Evolutionary conservation across 2,888 invertebrate genomes (phyloP), one percentile per base, ranked within the genome.

Genomic region (Trimorus sp.): DNA sequence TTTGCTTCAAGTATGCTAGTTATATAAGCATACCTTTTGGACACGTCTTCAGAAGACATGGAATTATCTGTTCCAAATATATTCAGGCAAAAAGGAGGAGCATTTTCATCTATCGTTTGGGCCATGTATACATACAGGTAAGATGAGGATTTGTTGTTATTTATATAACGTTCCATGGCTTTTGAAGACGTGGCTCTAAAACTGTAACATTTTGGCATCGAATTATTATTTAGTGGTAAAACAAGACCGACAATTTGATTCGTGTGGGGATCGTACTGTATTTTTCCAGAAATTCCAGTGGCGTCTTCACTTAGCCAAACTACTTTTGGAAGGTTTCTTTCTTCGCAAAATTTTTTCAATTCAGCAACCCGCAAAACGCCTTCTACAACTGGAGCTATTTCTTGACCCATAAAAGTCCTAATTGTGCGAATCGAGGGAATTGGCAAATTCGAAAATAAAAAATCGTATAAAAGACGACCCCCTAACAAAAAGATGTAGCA

Each of bases 211-310:
- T 84, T 76, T 6, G 83, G 83, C 77, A 84, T 77, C 58, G 82
- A 79, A 51, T 85, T 71, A 14, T 80, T 62, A 76, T 84, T 62
- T 6, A 85, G 60, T 2, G 85, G 86, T 42, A 84, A 65, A 38
- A 86, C 85, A 62, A 87, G 86, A 16, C 85, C 86, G 36, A 87
- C 74, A n/a, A 86, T 58, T 69, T 84, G 77, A 79, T 87, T 86
- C 6, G 74, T 74, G 12, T 58, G 63, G 15, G 82, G 36, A 74
- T 82, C 82, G 63, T 84, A 85, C 63, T 82, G 71, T 40, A 83
- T 49, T 49, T 82, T 74, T 37, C 83, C 75, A 12, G 82, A 83
- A 58, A 87, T 84, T 36, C 73, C 36, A 1, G 58, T 59, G 8
- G 40, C 40, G 40, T 59, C 58, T 59, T 59, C 58, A 12, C 58